Evolutionary conservation across 2,113 vertebrate species (phyloP), one percentile per base, ranked within the genome.

Genomic region (Indicator maculatus): DNA sequence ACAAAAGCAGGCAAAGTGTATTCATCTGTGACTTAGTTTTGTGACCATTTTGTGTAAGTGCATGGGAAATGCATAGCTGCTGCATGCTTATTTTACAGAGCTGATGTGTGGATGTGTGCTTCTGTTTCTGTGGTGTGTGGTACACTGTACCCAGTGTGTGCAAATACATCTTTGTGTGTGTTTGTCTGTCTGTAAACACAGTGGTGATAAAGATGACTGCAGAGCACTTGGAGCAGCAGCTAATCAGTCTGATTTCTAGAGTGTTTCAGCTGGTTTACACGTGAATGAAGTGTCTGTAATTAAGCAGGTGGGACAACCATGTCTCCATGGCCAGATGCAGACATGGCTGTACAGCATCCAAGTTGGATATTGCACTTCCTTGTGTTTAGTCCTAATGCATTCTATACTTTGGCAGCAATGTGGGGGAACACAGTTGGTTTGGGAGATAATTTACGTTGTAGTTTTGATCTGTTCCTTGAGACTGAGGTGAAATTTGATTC

Each of bases 401-500:
- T 92, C 30, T 38, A n/a, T 33, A 67, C 47, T 71, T 58, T 80
- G 82, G 30, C n/a, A 93, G 72, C 85, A 87, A 79, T 38, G 26
- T 61, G 28, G 16, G 82, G 50, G 39, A 86, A 75, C 24, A 33
- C 16, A 55, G 76, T 23, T 65, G 78, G 5, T 75, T 71, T 72
- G 86, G 53, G 72, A 14, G 52, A 21, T 83, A 39, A 80, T 60
- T 80, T 87, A 56, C 28, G 47, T 18, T 88, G 52, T 71, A 64
- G 18, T 89, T 94, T 93, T 86, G 45, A 71, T 88, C 26, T 80
- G 26, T 66, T 65, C 5, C 59, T 74, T 80, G 85, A 95, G 91
- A 93, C 69, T 13, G 72, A 91, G 67, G 81, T 79, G 71, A 94
- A 59, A 63, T 87, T 90, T 93, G 79, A 61, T 87, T 89, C 23